Evolutionary conservation across 1,140 invertebrate species (phyloP).

Genomic region (Tetragnatha versicolor): DNA sequence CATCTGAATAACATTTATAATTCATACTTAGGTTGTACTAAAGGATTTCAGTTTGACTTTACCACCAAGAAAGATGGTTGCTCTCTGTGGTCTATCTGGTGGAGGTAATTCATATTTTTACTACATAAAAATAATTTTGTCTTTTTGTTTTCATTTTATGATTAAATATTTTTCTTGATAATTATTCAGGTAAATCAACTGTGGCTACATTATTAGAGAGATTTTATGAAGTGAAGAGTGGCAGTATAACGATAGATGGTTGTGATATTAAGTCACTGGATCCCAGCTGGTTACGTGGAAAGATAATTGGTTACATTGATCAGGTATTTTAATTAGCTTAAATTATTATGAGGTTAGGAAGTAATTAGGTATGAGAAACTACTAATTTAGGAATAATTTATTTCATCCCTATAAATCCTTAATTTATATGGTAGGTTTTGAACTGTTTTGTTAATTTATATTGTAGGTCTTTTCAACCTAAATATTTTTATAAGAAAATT

Average conservation of each 20-base stretch:
- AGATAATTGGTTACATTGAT: constrained; percentile 85
- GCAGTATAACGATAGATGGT: constrained; percentile 81
- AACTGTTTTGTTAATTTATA: too few relatives aligned
- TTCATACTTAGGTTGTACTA: constrained; percentile 68
- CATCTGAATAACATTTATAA: constrained; percentile 63
- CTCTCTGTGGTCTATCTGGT: constrained; percentile 88
- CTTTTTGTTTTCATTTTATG: not conserved
- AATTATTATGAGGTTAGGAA: too few relatives aligned
- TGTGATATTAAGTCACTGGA: constrained; percentile 78
- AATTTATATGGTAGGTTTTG: too few relatives aligned
- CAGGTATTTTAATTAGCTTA: constrained; percentile 68
- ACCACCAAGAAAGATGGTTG: constrained; percentile 85
- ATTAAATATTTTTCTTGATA: not conserved
- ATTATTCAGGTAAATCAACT: constrained; percentile 79
- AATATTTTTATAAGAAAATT: too few relatives aligned
- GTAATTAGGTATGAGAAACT: too few relatives aligned
- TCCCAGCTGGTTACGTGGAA: constrained; percentile 83
- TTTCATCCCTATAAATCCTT: too few relatives aligned
- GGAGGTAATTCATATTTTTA: constrained; percentile 67
- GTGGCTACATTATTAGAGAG: constrained; percentile 85
- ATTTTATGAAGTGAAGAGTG: constrained; percentile 63
- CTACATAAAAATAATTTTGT: not conserved
- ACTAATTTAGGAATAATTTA: too few relatives aligned
- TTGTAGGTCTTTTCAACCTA: too few relatives aligned
- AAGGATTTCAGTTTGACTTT: constrained; percentile 82